A percentile compares a stretch with the other conserved stretches of the same genome.
Evolutionary conservation across 2,113 vertebrate genomes (phyloP).

Genomic region (Crotalus helleri): DNA sequence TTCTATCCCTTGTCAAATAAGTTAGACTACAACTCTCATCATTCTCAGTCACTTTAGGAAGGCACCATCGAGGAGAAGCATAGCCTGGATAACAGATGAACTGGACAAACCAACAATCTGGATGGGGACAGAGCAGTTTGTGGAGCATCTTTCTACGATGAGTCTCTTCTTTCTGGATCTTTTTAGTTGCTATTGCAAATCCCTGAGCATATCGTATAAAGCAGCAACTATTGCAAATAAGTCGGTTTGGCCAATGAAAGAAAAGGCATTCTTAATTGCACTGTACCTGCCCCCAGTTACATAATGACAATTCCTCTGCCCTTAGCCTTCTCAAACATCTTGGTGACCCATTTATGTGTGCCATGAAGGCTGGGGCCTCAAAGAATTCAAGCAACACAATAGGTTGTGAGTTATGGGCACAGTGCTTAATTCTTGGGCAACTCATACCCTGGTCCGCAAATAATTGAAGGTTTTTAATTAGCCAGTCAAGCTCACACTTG

Average conservation of each 20-base stretch:
- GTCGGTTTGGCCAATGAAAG: not conserved
- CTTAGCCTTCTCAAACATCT: not conserved
- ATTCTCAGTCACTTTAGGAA: not conserved
- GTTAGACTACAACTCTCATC: not conserved
- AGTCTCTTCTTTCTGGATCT: not conserved
- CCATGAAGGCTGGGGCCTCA: not conserved
- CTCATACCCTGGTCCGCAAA: slow-evolving; percentile 31
- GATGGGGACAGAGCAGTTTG: not conserved
- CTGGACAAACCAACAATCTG: not conserved
- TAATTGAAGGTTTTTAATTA: slow-evolving; percentile 19
- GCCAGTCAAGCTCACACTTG: slow-evolving; percentile 53
- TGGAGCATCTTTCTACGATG: not conserved
- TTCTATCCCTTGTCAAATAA: no score
- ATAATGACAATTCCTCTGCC: not conserved
- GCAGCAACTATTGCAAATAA: not conserved
- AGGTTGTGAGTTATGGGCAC: not conserved
- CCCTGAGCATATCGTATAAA: not conserved
- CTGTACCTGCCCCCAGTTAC: not conserved
- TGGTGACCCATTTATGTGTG: not conserved
- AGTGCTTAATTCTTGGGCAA: slow-evolving; percentile 4
- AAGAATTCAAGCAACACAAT: not conserved
- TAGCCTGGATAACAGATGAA: not conserved
- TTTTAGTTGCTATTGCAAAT: not conserved
- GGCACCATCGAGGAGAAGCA: not conserved
- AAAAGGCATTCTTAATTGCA: not conserved